Evolutionary conservation across 2,888 invertebrate genomes (phyloP).

Genomic region (Linyphia triangularis): DNA sequence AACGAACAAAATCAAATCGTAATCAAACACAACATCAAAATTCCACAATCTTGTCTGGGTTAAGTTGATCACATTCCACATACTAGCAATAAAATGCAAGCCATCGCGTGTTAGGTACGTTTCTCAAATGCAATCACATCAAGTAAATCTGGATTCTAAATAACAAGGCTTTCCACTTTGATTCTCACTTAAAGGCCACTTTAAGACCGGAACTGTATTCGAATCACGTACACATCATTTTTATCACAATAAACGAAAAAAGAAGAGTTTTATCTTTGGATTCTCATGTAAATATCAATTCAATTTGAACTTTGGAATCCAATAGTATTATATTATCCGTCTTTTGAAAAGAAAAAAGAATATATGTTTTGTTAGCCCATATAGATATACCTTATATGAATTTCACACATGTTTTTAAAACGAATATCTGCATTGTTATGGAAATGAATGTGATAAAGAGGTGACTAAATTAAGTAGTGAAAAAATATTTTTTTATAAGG

Average conservation of each 20-base stretch:
- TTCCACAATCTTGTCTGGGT: background rate
- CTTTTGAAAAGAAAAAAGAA: background rate
- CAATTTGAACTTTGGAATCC: background rate
- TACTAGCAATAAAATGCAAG: background rate
- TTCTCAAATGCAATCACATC: slow-evolving; percentile 13
- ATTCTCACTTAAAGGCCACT: slow-evolving; percentile 16
- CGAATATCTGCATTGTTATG: too few species aligned
- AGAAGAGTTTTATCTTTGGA: background rate
- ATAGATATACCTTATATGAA: background rate
- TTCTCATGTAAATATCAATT: background rate
- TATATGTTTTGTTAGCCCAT: background rate
- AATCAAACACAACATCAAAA: background rate
- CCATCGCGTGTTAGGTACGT: background rate
- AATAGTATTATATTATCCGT: background rate
- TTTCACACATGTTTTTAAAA: background rate
- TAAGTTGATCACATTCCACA: background rate
- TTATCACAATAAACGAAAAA: slow-evolving; percentile 28
- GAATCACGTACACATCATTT: slow-evolving; percentile 37
- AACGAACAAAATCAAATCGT: background rate
- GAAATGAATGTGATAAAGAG: too few species aligned
- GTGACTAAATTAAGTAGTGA: too few species aligned
- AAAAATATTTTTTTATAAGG: too few species aligned
- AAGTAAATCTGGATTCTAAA: slow-evolving; percentile 43
- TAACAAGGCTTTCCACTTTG: slow-evolving; percentile 56
- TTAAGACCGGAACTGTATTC: slow-evolving; percentile 30